A percentile compares a stretch with the other conserved stretches of the same genome.
These are phyloP conservation scores for Rana temporaria DNA, from an alignment of 2,113 vertebrate species.

Conservation along the genomic window DNA sequence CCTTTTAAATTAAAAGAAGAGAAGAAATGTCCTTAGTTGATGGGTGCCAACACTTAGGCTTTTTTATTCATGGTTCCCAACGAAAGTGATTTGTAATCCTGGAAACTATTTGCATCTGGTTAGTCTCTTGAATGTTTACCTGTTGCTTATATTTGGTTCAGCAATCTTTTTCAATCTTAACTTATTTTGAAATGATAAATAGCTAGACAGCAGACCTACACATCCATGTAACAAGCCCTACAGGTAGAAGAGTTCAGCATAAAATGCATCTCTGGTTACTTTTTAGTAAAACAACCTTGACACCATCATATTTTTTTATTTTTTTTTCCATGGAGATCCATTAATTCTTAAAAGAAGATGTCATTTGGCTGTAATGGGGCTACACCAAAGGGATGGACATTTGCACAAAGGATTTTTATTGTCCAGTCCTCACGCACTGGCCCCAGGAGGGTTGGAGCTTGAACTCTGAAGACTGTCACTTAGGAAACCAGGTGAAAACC, in stretches of 20 bases:
- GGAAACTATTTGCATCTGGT: neutral
- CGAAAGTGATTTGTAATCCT: neutral
- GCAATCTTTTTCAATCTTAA: neutral
- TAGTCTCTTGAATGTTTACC: constrained; percentile 20
- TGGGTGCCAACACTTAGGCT: too few species aligned
- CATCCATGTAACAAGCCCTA: neutral
- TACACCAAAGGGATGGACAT: neutral
- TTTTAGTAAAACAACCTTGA: too few species aligned
- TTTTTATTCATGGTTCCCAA: neutral
- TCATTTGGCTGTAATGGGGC: neutral
- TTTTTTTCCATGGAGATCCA: too few species aligned
- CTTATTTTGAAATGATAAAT: constrained; percentile 5
- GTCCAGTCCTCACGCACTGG: neutral
- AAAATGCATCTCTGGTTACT: too few species aligned
- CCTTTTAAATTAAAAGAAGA: neutral
- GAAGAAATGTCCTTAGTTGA: too few species aligned
- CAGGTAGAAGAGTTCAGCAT: too few species aligned
- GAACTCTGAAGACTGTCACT: neutral
- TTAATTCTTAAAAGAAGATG: neutral
- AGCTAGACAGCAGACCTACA: neutral
- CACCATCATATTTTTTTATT: too few species aligned
- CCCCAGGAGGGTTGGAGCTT: neutral
- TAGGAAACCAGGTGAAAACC: constrained; percentile 51
- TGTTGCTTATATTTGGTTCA: neutral
- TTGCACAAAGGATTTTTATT: constrained; percentile 11